Evolutionary conservation across 2,113 vertebrate species (phyloP).

Genomic region (Phoxinus phoxinus): DNA sequence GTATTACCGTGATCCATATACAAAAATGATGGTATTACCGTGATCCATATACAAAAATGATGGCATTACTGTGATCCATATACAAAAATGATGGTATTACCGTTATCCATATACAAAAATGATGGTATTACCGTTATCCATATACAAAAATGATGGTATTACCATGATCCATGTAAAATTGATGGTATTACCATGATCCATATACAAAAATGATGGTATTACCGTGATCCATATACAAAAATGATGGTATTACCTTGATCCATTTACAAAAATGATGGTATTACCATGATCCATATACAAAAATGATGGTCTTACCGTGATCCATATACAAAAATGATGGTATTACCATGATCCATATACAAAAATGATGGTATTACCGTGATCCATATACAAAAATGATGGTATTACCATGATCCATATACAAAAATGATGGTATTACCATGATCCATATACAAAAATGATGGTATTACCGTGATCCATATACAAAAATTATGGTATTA

Average conservation of each 20-base stretch:
- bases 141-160: not conserved
- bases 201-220: not conserved
- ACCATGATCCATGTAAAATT: not conserved
- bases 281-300: not conserved
- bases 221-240: not conserved
- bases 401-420: not conserved
- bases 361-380: not conserved
- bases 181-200: not conserved
- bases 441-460: not conserved
- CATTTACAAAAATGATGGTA: not conserved
- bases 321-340: not conserved
- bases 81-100: not conserved
- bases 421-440: not conserved
- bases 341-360: not conserved
- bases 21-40: not conserved
- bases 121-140: not conserved
- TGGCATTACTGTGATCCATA: not conserved
- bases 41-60: not conserved
- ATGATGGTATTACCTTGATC: not conserved
- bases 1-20: not conserved
- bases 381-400: not conserved
- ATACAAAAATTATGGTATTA: not conserved
- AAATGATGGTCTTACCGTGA: not conserved
- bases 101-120: not conserved
- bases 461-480: not conserved